A percentile compares a stretch with the other conserved stretches of the same genome.
These are phyloP conservation scores for Stegastes partitus DNA, from an alignment of 2,113 vertebrate genomes.

Conservation along the genomic window DNA sequence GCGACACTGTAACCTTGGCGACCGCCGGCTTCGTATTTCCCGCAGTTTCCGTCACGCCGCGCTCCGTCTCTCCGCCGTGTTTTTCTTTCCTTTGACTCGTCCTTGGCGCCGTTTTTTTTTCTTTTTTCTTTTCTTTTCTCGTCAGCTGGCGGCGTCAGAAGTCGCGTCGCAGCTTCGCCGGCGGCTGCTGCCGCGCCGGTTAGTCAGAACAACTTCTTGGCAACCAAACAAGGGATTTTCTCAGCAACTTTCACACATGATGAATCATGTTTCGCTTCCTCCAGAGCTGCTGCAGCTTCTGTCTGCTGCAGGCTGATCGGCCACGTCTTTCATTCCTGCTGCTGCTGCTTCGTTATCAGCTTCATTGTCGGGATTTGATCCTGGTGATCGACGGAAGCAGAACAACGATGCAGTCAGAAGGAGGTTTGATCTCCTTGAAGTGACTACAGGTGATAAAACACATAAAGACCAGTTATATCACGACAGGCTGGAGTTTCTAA, in stretches of 20 bases:
- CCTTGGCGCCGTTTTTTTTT: constrained; percentile 28
- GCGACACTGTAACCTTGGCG: constrained; percentile 28
- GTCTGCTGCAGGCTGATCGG: background rate
- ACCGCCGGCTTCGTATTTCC: background rate
- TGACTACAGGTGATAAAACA: too few relatives aligned
- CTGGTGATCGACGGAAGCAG: too few relatives aligned
- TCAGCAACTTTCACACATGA: constrained; percentile 56
- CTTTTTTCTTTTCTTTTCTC: constrained; percentile 20
- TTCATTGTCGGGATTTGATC: too few relatives aligned
- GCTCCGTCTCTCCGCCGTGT: too few relatives aligned
- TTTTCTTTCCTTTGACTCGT: background rate
- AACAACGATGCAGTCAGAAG: too few relatives aligned
- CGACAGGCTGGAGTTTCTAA: too few relatives aligned
- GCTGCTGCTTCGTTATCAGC: background rate
- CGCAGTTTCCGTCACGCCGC: background rate
- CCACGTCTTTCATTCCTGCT: background rate
- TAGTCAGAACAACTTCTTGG: constrained; percentile 56
- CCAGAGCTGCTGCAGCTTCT: constrained; percentile 27
- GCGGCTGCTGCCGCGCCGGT: constrained; percentile 38
- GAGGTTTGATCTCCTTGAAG: too few relatives aligned
- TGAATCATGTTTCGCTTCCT: constrained; percentile 60
- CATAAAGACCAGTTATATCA: too few relatives aligned
- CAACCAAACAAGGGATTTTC: constrained; percentile 53
- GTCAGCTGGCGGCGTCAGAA: constrained; percentile 48
- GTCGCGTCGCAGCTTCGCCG: constrained; percentile 46